These are phyloP conservation scores for Mactromeris polynyma DNA, from an alignment of 2,888 invertebrate species.

Conservation along the genomic window DNA sequence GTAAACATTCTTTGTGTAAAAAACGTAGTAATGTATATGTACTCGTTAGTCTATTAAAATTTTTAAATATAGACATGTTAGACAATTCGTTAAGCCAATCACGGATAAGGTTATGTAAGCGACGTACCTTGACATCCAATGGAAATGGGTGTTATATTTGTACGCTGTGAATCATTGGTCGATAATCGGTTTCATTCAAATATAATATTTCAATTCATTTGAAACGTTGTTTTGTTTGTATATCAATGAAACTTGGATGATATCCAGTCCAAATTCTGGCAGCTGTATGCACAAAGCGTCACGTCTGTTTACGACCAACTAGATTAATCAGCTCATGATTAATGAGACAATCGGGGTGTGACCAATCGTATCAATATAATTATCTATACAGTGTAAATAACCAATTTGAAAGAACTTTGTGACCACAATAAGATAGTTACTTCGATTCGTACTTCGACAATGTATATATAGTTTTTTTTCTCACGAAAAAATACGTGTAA, in stretches of 20 bases:
- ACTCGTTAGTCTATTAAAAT: neutral
- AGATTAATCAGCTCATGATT: neutral
- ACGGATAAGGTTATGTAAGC: neutral
- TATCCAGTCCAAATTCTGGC: slow-evolving; percentile 4
- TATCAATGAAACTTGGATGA: neutral
- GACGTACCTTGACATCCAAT: neutral
- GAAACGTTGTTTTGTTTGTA: neutral
- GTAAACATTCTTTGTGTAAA: neutral
- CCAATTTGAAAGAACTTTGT: no score
- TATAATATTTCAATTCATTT: neutral
- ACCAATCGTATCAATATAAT: neutral
- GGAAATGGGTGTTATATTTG: neutral
- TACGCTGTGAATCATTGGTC: neutral
- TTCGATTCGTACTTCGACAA: no score
- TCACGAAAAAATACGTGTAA: no score
- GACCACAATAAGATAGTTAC: no score
- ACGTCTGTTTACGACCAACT: neutral
- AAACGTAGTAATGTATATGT: neutral
- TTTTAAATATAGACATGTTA: neutral
- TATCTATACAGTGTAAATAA: no score
- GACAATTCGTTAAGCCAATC: neutral
- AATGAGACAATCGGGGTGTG: neutral
- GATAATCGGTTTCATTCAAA: neutral
- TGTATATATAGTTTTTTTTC: no score
- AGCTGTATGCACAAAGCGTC: neutral